Evolutionary conservation across 30 jellyfish, hydroid and myxozoan genomes (phyloP), one percentile per base, ranked within the genome.

Genomic region (Morbakka virulenta): DNA sequence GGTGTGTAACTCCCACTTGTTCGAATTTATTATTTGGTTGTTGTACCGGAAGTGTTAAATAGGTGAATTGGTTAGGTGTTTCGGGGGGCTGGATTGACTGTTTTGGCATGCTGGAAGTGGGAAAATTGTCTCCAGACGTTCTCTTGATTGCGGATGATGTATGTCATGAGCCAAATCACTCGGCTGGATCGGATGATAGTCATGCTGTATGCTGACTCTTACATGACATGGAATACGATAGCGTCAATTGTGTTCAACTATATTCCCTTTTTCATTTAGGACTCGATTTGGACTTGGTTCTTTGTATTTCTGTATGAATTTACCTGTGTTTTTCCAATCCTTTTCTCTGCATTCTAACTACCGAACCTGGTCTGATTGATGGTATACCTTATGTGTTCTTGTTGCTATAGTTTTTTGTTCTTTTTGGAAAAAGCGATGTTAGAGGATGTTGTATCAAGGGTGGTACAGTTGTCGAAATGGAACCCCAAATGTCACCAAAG

Each of bases 401-500:
- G 32, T 35, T 69, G 70, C 6, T 13, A 33, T 13, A 51, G 48
- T 36, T 47, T 34, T 69, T 29, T n/a, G 69, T 4, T 33, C 32
- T 69, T 33, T 35, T 69, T 24, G 82, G 17, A 34, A 36, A 1
- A 0, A 47, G 41, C 28, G 69, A 22, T 65, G 77, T 52, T 4
- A 25, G 77, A 65, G 77, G 69, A 61, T 65, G 77, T 65, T 33
- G 68, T 35, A 22, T n/a, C 68, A 35, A 35, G 69, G 73, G 25
- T 33, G 82, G 82, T 47, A 69, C 1, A 25, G 82, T 69, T 35
- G 82, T 69, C 95, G 95, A 47, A 82, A 82, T 29, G 87, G 88
- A 11, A 95, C 82, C 49, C 49, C 87, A 63, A 88, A 77, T 35
- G 95, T 87, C 67, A 72, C 41, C 34, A 87, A 49, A 1, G 41